These are phyloP conservation scores for Platyscapa corneri DNA, from an alignment of 1,140 invertebrate species.

Conservation along the genomic window DNA sequence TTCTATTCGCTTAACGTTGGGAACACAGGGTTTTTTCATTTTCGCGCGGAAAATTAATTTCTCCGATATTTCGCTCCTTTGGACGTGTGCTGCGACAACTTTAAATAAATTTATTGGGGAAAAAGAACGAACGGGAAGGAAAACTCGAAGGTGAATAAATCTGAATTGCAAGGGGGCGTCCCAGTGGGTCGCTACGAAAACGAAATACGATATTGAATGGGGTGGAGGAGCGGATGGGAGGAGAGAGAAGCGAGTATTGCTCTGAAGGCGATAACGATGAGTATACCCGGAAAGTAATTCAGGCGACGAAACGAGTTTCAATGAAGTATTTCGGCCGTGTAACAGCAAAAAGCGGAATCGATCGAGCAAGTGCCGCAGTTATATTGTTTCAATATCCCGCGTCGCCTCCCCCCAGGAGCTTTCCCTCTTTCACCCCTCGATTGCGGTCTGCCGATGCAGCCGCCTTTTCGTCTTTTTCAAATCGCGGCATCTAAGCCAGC, in stretches of 20 bases:
- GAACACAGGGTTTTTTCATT: neutral
- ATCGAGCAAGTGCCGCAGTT: neutral
- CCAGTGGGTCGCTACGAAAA: neutral
- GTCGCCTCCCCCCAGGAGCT: neutral
- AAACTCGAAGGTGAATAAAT: constrained; percentile 7
- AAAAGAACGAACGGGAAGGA: neutral
- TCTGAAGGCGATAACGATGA: constrained; percentile 3
- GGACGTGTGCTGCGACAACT: neutral
- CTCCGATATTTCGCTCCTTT: neutral
- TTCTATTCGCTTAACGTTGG: neutral
- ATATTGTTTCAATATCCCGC: neutral
- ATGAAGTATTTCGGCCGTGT: constrained; percentile 29
- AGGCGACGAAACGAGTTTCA: constrained; percentile 24
- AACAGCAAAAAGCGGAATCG: neutral
- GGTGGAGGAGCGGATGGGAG: neutral
- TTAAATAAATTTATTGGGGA: constrained; percentile 25
- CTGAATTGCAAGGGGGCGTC: neutral
- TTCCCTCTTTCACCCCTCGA: neutral
- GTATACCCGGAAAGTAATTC: constrained; percentile 34
- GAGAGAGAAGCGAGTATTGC: neutral
- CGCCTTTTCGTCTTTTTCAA: neutral
- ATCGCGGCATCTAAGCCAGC: neutral
- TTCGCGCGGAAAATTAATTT: constrained; percentile 15
- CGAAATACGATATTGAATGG: neutral
- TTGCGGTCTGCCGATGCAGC: neutral